phyloP scores from a whole-genome alignment of 92 coral and sea anemone genomes.

The Epizoanthus ramosus region DNA sequence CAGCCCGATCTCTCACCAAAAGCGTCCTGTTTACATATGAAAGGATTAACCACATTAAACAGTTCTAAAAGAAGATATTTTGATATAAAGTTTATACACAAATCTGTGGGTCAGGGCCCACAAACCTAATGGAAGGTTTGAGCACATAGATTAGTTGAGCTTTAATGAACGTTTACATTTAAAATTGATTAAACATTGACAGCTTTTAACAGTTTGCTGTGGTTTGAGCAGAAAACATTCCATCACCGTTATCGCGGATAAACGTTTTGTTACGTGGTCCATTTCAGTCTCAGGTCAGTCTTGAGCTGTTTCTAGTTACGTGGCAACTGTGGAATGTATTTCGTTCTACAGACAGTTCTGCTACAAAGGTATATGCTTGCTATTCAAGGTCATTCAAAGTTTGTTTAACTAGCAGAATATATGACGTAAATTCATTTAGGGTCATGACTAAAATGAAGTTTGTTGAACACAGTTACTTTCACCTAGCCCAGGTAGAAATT shows the following conservation, averaged over 20 bases:
- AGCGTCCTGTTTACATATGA: neutral
- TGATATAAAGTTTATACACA: neutral
- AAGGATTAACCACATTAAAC: slow-evolving; percentile 9
- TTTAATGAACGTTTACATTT: neutral
- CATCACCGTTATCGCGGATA: neutral
- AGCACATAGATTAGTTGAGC: neutral
- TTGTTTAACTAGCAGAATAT: neutral
- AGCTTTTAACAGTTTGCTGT: neutral
- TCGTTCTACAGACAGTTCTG: neutral
- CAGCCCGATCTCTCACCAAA: neutral
- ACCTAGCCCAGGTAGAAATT: too few species aligned
- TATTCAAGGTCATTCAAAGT: too few species aligned
- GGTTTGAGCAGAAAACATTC: neutral
- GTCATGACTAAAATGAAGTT: too few species aligned
- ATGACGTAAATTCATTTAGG: neutral
- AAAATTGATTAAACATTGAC: neutral
- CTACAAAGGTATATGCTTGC: neutral
- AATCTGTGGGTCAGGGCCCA: neutral
- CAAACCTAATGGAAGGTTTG: neutral
- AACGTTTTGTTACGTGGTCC: neutral
- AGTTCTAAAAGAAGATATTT: neutral
- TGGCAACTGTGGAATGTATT: slow-evolving; percentile 1
- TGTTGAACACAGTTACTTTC: too few species aligned
- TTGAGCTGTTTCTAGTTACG: neutral
- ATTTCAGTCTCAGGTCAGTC: neutral